Conservation (phyloP, 2,797 vertebrate species). For the Malacoctenus gilli region DNA sequence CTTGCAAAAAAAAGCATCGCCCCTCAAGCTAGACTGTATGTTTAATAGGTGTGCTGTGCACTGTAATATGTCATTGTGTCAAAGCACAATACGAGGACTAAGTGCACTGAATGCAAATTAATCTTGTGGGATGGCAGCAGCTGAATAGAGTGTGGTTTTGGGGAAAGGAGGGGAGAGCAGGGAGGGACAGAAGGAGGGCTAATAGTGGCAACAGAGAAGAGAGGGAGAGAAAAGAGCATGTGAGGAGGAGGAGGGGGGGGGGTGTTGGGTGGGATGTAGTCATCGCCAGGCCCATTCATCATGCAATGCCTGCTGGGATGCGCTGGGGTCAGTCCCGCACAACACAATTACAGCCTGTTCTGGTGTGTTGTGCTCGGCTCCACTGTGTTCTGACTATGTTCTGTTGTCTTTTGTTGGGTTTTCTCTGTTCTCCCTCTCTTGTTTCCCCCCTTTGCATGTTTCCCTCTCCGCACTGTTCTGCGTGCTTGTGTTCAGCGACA, state of each 20-base stretch:
- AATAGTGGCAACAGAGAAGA: slow-evolving; percentile 70
- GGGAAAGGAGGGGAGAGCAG: slow-evolving; percentile 53
- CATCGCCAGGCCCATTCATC: slow-evolving; percentile 79
- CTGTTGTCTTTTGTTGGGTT: slow-evolving; percentile 73
- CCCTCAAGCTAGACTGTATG: slow-evolving; percentile 67
- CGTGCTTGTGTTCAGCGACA: slow-evolving; percentile 34
- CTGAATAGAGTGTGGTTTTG: slow-evolving; percentile 77
- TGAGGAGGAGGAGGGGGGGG: slow-evolving; percentile 58
- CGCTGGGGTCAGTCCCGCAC: slow-evolving; percentile 76
- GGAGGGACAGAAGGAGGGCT: slow-evolving; percentile 76
- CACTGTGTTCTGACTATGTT: slow-evolving; percentile 70
- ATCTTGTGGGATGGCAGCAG: slow-evolving; percentile 77
- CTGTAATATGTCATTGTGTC: slow-evolving; percentile 81
- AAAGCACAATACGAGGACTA: slow-evolving; percentile 75
- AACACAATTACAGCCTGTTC: slow-evolving; percentile 82
- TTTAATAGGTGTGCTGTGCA: slow-evolving; percentile 76
- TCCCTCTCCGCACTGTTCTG: slow-evolving; percentile 25
- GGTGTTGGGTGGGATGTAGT: slow-evolving; percentile 70
- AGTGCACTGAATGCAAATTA: slow-evolving; percentile 81
- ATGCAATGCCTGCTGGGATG: slow-evolving; percentile 83
- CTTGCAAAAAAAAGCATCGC: slow-evolving; percentile 30
- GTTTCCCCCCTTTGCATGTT: slow-evolving; percentile 54
- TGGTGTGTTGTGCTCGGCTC: slow-evolving; percentile 71
- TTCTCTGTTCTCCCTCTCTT: slow-evolving; percentile 58
- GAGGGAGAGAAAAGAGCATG: slow-evolving; percentile 71